These are phyloP conservation scores for Platycheirus albimanus DNA, from an alignment of 2,888 invertebrate species.

Conservation along the genomic window DNA sequence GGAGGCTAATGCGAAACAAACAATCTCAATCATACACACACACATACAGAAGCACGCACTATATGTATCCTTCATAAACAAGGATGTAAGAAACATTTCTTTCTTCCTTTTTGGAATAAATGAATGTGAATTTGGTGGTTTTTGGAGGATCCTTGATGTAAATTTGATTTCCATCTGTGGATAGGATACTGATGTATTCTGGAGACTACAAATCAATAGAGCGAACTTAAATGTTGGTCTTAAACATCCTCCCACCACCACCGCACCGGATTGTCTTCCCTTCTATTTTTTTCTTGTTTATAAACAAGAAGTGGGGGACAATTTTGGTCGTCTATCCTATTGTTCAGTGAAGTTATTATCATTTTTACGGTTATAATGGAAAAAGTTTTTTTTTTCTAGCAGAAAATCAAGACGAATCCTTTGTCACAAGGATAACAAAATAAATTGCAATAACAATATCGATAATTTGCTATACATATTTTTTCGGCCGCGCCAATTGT, in stretches of 20 bases:
- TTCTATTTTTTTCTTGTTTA: background rate
- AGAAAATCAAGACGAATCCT: background rate
- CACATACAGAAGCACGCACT: background rate
- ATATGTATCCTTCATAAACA: constrained; percentile 23
- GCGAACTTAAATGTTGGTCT: background rate
- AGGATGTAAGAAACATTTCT: constrained; percentile 28
- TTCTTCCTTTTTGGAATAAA: constrained; percentile 38
- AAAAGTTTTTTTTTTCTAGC: constrained; percentile 54
- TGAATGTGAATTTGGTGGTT: constrained; percentile 60
- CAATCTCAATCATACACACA: background rate
- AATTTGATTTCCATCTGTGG: constrained; percentile 64
- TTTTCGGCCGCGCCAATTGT: constrained; percentile 68
- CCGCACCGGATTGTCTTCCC: background rate
- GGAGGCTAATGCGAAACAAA: constrained; percentile 60
- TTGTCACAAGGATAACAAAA: constrained; percentile 42
- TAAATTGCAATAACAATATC: constrained; percentile 68
- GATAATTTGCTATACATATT: constrained; percentile 65
- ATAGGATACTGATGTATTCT: constrained; percentile 62
- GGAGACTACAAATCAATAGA: constrained; percentile 49
- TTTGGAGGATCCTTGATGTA: constrained; percentile 54
- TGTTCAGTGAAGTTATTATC: constrained; percentile 62
- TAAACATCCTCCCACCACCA: background rate
- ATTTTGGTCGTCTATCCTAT: constrained; percentile 31
- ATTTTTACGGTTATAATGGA: constrained; percentile 64
- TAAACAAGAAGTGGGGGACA: background rate